A percentile compares a stretch with the other conserved stretches of the same genome.
Evolutionary conservation across 2,113 vertebrate species (phyloP).

Genomic region (Nerophis ophidion): DNA sequence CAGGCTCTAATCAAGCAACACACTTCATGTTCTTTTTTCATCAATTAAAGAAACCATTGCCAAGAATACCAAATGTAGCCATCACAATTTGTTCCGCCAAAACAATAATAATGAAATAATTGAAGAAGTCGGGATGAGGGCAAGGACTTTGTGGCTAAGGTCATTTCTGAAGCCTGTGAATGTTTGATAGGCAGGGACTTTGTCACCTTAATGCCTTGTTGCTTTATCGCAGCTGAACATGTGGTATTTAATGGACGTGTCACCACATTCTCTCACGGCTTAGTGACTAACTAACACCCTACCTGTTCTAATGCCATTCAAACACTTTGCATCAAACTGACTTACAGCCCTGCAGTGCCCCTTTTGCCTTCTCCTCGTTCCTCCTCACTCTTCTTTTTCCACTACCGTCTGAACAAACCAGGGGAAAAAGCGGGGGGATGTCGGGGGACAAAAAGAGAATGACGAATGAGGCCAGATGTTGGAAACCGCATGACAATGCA

Average conservation of each 20-base stretch:
- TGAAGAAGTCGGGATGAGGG: no score
- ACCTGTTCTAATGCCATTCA: constrained; percentile 32
- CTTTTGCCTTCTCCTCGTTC: background rate
- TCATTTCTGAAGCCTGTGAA: constrained; percentile 1
- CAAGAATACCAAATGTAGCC: no score
- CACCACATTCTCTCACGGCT: constrained; percentile 36
- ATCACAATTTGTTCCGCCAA: no score
- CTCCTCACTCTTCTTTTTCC: constrained; percentile 9
- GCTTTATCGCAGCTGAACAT: constrained; percentile 43
- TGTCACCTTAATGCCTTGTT: constrained; percentile 46
- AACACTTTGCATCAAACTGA: constrained; percentile 38
- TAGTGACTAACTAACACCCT: constrained; percentile 48
- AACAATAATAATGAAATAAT: background rate
- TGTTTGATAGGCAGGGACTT: constrained; percentile 36
- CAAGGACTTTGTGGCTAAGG: background rate
- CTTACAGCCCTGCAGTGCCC: constrained; percentile 17
- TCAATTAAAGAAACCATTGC: background rate
- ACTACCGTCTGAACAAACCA: constrained; percentile 55
- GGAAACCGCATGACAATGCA: constrained; percentile 52
- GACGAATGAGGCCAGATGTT: constrained; percentile 67
- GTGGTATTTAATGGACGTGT: constrained; percentile 48
- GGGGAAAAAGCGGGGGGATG: constrained; percentile 49
- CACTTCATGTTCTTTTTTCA: background rate
- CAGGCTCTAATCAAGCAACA: no score
- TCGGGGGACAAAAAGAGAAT: constrained; percentile 39